Base-by-base conservation (phyloP, 2,113 vertebrate genomes). In the Peromyscus maniculatus region DNA sequence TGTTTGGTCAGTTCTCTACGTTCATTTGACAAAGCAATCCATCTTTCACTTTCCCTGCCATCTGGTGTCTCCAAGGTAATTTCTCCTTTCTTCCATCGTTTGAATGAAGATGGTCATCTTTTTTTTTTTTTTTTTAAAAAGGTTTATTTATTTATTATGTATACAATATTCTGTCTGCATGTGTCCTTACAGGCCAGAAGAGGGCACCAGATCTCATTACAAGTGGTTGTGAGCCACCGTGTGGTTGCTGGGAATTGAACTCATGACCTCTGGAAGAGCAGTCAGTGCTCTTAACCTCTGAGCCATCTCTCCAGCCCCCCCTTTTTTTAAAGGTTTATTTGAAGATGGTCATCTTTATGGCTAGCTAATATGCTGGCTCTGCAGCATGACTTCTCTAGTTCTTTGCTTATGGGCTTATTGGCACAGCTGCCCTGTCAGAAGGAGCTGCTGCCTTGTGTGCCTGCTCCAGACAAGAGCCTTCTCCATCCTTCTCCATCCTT, bases 401-500 rank as follows among this genome's bases (percentile, higher is more conserved):
- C 8, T 96, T 92, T 43, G 66, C 43, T 83, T 94, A 75, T 3
- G 96, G 87, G 69, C 26, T 91, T 94, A 49, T 0, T 91, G 74
- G 26, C 36, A 75, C 64, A 59, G 0, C n/a, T 94, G 91, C 46
- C 12, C 16, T 80, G 66, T 78, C 33, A 39, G 75, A 22, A 67
- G n/a, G 86, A 22, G 71, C 64, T 72, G 9, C 72, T 75, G 57
- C 49, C 46, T 91, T 80, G 13, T 52, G 22, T 69, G 28, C 90
- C 62, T 96, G 28, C 49, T 91, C 57, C 88, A 75, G 93, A 13
- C 69, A 75, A 24, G 71, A 91, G 57, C 77, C 74, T 95, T 92
- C 55, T 43, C 10, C 17, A 6, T 79, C 77, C 74, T 95, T 92
- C 55, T 43, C 10, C 17, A 6, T 79, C 64, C 36, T 84, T 49